Evolutionary conservation across 1,140 invertebrate species (phyloP), one percentile per base, ranked within the genome.

Genomic region (Drosophila azteca): DNA sequence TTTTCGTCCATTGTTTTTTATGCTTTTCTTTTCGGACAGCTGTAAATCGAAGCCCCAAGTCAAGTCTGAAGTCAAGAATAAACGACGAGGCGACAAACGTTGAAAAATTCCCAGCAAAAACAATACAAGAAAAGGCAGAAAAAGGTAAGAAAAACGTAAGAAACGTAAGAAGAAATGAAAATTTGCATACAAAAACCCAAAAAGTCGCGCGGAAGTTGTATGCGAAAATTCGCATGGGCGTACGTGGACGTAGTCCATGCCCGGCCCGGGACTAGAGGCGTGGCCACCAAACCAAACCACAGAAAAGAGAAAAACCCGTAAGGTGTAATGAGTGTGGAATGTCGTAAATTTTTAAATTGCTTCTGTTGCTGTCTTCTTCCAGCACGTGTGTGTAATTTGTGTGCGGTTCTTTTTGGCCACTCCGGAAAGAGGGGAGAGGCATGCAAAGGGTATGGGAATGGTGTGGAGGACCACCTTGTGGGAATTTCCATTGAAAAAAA

Each of bases 341-440:
- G 82, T 87, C 82, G 82, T 87, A 87, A 82, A 88, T 87, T 87
- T 85, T 87, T 51, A 88, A 87, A 87, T 87, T 87, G 66, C 82
- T 78, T 87, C 66, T 39, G 46, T 53, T 80, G 64, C 73, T 81
- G 72, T 84, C 77, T 87, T 55, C 63, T 39, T 20, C 51, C 11
- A 13, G 3, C 45, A 48, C 62, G 62, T 62, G 65, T 66, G 67
- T 74, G 63, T 81, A 85, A 85, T 87, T 85, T 85, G 68, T 85
- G 68, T 78, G 65, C 46, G 54, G 31, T 59, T 66, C 50, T 64
- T 67, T 61, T 26, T 53, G 50, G 50, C 11, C 11, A 3, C 20
- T 24, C 9, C 22, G 35, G 11, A 4, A 13, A 39, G 45, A 13
- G 35, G 13, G 26, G 54, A 4, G 31, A 6, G 9, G 35, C 13